phyloP scores from a whole-genome alignment of 2,797 vertebrate species.

The Notoglanidium macrostoma region DNA sequence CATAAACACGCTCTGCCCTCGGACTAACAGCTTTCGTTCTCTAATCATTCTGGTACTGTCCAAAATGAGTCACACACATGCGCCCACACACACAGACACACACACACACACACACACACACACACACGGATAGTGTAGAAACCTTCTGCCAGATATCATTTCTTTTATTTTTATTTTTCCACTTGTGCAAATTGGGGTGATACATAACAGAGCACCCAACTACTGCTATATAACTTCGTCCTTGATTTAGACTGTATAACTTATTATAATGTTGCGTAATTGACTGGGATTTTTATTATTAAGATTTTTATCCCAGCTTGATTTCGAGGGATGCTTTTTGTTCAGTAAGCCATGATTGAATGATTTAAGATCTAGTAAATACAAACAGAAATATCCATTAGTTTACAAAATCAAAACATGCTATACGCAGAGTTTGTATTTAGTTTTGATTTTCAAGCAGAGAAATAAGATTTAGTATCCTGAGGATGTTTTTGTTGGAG shows the following conservation, averaged over 20 bases:
- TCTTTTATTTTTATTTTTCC: neutral
- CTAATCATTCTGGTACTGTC: conserved; percentile 4
- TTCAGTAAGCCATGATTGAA: neutral
- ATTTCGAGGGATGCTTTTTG: neutral
- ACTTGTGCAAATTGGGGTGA: neutral
- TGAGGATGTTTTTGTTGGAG: neutral
- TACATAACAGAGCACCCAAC: neutral
- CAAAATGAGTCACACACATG: neutral
- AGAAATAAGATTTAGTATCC: neutral
- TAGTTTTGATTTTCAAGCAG: neutral
- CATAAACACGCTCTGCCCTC: conserved; percentile 45
- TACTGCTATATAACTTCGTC: neutral
- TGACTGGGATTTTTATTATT: neutral
- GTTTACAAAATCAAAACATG: neutral
- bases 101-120: neutral
- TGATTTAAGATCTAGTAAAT: neutral
- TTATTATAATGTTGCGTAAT: neutral
- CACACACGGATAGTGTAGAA: neutral
- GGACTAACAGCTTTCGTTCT: conserved; percentile 33
- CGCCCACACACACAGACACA: neutral
- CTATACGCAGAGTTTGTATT: neutral
- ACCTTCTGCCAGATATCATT: neutral
- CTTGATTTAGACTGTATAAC: neutral
- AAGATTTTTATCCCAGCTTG: neutral
- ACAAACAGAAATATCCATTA: neutral